Percentiles rank a stretch among this genome's conserved stretches.
Evolutionary conservation across 2,888 invertebrate genomes (phyloP).

Genomic region (Drosophila nr. medialis): DNA sequence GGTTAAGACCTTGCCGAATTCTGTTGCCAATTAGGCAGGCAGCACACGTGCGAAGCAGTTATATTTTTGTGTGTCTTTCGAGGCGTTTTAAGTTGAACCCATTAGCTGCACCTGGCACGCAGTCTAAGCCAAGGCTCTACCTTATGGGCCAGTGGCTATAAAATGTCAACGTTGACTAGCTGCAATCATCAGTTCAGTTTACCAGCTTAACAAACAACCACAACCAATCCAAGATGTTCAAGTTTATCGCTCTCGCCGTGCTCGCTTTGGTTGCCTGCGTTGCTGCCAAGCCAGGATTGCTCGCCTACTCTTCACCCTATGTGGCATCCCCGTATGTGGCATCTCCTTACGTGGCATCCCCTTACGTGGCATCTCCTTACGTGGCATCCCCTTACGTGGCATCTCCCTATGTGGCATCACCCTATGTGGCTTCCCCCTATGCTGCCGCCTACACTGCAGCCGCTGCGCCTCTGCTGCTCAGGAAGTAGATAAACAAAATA

Average conservation of each 20-base stretch:
- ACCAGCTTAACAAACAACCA: slow-evolving; percentile 25
- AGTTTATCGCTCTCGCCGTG: slow-evolving; percentile 75
- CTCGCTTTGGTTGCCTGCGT: slow-evolving; percentile 76
- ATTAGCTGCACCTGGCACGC: slow-evolving; percentile 42
- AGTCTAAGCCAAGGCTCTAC: slow-evolving; percentile 42
- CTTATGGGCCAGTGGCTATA: slow-evolving; percentile 35
- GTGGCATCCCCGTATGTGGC: slow-evolving; percentile 83
- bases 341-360: slow-evolving; percentile 82
- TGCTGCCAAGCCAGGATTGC: slow-evolving; percentile 80
- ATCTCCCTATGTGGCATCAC: slow-evolving; percentile 62
- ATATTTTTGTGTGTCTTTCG: slow-evolving; percentile 24
- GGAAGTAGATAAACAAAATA: slow-evolving; percentile 56
- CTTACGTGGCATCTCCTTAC: slow-evolving; percentile 78
- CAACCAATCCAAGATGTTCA: slow-evolving; percentile 64
- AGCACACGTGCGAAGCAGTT: slow-evolving; percentile 19
- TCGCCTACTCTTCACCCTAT: slow-evolving; percentile 84
- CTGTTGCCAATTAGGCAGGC: slow-evolving; percentile 44
- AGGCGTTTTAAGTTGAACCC: slow-evolving; percentile 21
- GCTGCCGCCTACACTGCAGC: slow-evolving; percentile 59
- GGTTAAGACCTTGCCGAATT: slow-evolving; percentile 54
- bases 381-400: slow-evolving; percentile 76
- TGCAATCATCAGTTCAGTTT: slow-evolving; percentile 58
- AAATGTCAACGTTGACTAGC: slow-evolving; percentile 20
- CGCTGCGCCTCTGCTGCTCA: slow-evolving; percentile 65
- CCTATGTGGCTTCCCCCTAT: slow-evolving; percentile 65